These are phyloP conservation scores for Pyrrhia umbra DNA, from an alignment of 2,888 invertebrate genomes.

Conservation along the genomic window DNA sequence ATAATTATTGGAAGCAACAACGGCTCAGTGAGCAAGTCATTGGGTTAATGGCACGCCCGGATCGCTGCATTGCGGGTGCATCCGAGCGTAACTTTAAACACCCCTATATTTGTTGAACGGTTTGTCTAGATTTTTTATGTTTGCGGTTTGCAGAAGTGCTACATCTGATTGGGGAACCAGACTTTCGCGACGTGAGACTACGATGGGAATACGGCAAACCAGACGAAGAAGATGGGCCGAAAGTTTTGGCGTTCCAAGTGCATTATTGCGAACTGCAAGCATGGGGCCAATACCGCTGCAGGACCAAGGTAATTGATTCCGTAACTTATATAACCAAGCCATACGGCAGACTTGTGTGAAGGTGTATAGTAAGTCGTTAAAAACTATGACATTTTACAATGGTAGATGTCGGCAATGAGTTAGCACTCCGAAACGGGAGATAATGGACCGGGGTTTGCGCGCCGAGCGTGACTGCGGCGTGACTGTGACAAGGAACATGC, in stretches of 20 bases:
- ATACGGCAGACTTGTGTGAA: slow-evolving; percentile 16
- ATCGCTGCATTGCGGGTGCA: slow-evolving; percentile 74
- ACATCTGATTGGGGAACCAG: slow-evolving; percentile 92
- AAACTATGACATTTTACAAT: slow-evolving; percentile 57
- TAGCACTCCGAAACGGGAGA: slow-evolving; percentile 79
- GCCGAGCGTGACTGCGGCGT: slow-evolving; percentile 73
- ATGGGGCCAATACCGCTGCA: slow-evolving; percentile 94
- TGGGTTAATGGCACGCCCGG: slow-evolving; percentile 85
- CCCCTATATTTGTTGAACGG: slow-evolving; percentile 53
- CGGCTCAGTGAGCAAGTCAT: slow-evolving; percentile 85
- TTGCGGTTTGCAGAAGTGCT: slow-evolving; percentile 87
- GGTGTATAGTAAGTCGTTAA: slow-evolving; percentile 44
- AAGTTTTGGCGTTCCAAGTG: slow-evolving; percentile 91
- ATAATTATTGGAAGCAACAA: slow-evolving; percentile 72
- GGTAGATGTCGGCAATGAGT: slow-evolving; percentile 62
- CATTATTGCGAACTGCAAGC: slow-evolving; percentile 95
- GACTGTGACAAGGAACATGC: slow-evolving; percentile 71
- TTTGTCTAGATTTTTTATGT: slow-evolving; percentile 30
- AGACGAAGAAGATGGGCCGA: slow-evolving; percentile 79
- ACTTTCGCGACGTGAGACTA: slow-evolving; percentile 91
- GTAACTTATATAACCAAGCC: not conserved
- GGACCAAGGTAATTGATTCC: slow-evolving; percentile 88
- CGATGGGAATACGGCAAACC: slow-evolving; percentile 91
- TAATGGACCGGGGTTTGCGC: slow-evolving; percentile 75
- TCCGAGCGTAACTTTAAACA: slow-evolving; percentile 67